Evolutionary conservation across 2,113 vertebrate genomes (phyloP).

Genomic region (Gallinago paraguaiae): DNA sequence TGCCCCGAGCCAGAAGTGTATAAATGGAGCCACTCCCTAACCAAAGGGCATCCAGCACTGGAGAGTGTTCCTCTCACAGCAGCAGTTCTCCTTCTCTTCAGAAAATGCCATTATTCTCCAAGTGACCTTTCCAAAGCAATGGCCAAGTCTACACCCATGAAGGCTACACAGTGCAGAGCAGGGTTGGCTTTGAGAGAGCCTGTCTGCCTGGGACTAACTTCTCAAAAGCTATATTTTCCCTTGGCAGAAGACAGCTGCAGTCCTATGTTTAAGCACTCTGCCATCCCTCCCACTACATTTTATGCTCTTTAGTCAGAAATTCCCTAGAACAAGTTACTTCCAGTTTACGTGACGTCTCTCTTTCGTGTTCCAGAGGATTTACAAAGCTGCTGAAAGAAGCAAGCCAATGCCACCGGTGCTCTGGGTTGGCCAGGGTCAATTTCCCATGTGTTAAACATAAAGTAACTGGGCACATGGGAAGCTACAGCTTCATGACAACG

Average conservation of each 20-base stretch:
- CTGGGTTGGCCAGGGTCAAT: background rate
- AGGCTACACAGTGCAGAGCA: accelerated
- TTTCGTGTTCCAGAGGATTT: background rate
- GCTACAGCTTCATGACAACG: background rate
- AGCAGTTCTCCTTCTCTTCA: background rate
- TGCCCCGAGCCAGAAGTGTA: constrained; percentile 42
- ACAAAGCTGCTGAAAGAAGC: background rate
- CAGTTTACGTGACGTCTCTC: background rate
- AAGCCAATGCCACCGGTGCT: background rate
- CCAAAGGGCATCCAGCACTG: background rate
- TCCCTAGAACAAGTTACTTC: background rate
- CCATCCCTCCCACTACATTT: background rate
- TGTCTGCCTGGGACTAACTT: background rate
- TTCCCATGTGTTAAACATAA: background rate
- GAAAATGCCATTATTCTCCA: background rate
- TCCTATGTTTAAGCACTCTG: background rate
- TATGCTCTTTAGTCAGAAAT: background rate
- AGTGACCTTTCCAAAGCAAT: background rate
- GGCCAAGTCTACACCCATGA: accelerated
- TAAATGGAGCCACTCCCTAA: constrained; percentile 70
- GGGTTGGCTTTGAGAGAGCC: background rate
- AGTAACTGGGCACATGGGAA: background rate
- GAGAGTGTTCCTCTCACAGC: constrained; percentile 3
- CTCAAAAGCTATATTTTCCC: background rate
- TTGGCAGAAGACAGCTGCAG: background rate